Evolutionary conservation across 2,797 vertebrate species (phyloP), one percentile per base, ranked within the genome.

Genomic region (Vultur gryphus): DNA sequence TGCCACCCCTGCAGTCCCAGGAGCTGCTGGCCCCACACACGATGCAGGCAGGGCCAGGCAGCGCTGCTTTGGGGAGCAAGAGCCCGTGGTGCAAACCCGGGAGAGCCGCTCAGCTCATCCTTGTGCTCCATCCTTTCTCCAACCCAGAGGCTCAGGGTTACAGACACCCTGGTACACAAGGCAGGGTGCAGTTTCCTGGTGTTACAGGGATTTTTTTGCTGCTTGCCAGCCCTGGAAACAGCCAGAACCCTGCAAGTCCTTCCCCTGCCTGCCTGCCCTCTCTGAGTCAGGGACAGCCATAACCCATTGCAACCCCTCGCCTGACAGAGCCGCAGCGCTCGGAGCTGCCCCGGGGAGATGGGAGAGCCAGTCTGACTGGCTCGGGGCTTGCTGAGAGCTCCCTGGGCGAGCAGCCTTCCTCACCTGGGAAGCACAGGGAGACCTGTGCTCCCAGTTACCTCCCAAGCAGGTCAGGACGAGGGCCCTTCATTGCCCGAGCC

Each of bases 281-380:
- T 65, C 49, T 7, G 11, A 79, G 39, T 35, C 58, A 86, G 54
- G 80, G 49, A 55, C 24, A 82, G 70, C 58, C 2, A 1, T 48
- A 86, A 84, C 54, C 86, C 87, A 76, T 37, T 33, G 61, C 92
- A 92, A 61, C 57, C 57, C 75, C 41, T 57, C 0, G 0, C 11
- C 91, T 59, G 73, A 72, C 11, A 31, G 62, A 94, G 78, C 84
- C 1, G 1, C 48, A 44, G 67, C 1, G 3, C 61, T 84, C 0
- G 0, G 57, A 87, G 95, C 87, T 92, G 82, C 92, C 84, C 80
- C 1, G 0, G 59, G 90, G 80, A 93, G 70, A 70, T 0, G 0
- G 84, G 55, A 79, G 86, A 95, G 90, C 96, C 92, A 81, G 96
- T 97, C 84, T 57, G 84, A 95, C 96, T 17, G 81, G 94, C 93